Percentiles rank a stretch among this genome's conserved stretches.
Evolutionary conservation across 2,888 invertebrate genomes (phyloP).

Genomic region (Ommatoiulus sabulosus): DNA sequence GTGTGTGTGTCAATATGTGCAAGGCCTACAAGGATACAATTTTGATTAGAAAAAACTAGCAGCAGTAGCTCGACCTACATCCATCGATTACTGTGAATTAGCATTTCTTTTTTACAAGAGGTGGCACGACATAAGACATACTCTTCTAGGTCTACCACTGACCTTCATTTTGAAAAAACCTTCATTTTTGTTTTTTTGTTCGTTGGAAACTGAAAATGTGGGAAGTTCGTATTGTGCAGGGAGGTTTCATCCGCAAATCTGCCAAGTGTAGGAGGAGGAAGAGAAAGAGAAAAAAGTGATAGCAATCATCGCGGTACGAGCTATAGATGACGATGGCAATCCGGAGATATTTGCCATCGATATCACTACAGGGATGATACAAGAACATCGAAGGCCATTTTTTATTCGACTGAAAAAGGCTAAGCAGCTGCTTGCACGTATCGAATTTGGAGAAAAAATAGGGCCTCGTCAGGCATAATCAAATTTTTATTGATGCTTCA

Average conservation of each 20-base stretch:
- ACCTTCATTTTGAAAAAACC: conserved; percentile 2
- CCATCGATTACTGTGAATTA: not conserved
- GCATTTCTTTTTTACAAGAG: not conserved
- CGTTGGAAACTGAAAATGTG: not conserved
- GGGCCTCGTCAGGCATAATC: not conserved
- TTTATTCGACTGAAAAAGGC: not conserved
- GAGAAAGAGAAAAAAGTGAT: not conserved
- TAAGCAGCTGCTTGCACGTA: not conserved
- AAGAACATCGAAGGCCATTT: not conserved
- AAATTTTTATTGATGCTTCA: not conserved
- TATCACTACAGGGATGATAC: not conserved
- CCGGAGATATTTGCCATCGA: not conserved
- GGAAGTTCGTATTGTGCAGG: not conserved
- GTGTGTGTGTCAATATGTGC: conserved; percentile 37
- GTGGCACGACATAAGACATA: not conserved
- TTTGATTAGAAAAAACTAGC: not conserved
- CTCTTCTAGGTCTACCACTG: not conserved
- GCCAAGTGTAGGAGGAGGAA: not conserved
- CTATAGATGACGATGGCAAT: not conserved
- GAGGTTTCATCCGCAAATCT: not conserved
- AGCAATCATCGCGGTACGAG: not conserved
- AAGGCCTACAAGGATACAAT: conserved; percentile 24
- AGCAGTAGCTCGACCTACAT: conserved; percentile 17
- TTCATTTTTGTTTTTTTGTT: not conserved
- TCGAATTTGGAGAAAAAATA: not conserved